Base-by-base conservation (phyloP, 2,797 vertebrate species). In the Xenops minutus region DNA sequence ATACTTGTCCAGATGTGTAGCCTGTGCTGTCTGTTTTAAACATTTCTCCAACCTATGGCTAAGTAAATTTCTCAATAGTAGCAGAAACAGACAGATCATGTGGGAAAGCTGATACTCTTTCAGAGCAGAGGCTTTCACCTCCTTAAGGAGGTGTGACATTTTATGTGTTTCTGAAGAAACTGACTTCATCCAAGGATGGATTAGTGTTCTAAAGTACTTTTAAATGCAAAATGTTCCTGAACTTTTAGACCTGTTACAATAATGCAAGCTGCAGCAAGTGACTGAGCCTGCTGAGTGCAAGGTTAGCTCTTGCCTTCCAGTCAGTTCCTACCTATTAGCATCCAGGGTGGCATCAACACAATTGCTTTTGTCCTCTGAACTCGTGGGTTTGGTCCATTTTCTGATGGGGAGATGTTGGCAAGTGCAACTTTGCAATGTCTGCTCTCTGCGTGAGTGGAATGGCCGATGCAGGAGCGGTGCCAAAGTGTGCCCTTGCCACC, bases 371-470 rank as follows among this genome's bases (percentile, higher is more conserved):
- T 96, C 95, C 96, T 97, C 95, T 96, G 95, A 96, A 93, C 55
- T 79, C 2, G 1, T 82, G 94, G 92, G 92, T 96, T 97, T 96
- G 96, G 95, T 94, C 95, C 92, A 95, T 96, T 96, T 97, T 97
- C 95, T 97, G 96, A 73, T 76, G 91, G 69, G 74, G 92, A 94
- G 88, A 94, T 92, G 56, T 3, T 94, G 74, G 80, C 95, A 90
- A 86, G n/a, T 87, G 66, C 76, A 64, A 51, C 15, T 86, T 72
- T 49, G 85, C 88, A 30, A 1, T 90, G 95, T 92, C 87, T 93
- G 55, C 18, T 93, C 83, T 76, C 93, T 94, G 88, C 1, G 4
- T 90, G 93, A 85, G 85, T 95, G 85, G 85, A 94, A 71, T 76
- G 91, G 85, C 71, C 20, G 1, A 32, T 80, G 61, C 0, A 52